These are phyloP conservation scores for Strigamia maritima DNA, from an alignment of 2,888 invertebrate species.

Conservation along the genomic window DNA sequence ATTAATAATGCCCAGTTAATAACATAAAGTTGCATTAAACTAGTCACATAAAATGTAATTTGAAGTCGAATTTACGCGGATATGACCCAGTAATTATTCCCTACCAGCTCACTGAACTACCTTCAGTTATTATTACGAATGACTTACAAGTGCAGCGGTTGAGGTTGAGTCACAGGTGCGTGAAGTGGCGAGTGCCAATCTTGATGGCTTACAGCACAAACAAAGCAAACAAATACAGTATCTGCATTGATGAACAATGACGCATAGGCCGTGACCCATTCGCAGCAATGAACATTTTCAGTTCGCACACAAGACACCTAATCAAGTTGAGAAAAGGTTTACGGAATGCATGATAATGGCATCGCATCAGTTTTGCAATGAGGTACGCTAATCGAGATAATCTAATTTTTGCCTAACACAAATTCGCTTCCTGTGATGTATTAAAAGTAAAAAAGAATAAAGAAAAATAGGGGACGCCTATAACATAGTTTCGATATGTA, in stretches of 20 bases:
- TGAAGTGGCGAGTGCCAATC: neutral
- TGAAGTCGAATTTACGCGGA: neutral
- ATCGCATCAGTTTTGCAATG: neutral
- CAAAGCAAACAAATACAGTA: neutral
- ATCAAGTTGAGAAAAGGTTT: neutral
- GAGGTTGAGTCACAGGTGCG: conserved; percentile 16
- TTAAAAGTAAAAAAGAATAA: neutral
- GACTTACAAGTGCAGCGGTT: neutral
- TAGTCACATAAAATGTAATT: neutral
- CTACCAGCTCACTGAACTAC: neutral
- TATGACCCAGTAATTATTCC: conserved; percentile 11
- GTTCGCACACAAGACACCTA: neutral
- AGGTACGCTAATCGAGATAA: neutral
- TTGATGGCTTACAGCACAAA: neutral
- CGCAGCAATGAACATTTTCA: neutral
- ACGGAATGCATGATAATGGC: neutral
- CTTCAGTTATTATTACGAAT: conserved; percentile 23
- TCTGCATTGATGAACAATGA: conserved; percentile 32
- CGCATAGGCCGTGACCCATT: conserved; percentile 15
- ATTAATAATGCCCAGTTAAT: conserved; percentile 6
- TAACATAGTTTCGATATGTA: neutral
- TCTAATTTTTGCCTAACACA: neutral
- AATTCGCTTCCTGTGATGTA: neutral
- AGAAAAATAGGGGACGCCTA: neutral
- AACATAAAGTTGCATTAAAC: neutral